Evolutionary conservation across 2,797 vertebrate species (phyloP).

Genomic region (Ctenosaura bakeri): DNA sequence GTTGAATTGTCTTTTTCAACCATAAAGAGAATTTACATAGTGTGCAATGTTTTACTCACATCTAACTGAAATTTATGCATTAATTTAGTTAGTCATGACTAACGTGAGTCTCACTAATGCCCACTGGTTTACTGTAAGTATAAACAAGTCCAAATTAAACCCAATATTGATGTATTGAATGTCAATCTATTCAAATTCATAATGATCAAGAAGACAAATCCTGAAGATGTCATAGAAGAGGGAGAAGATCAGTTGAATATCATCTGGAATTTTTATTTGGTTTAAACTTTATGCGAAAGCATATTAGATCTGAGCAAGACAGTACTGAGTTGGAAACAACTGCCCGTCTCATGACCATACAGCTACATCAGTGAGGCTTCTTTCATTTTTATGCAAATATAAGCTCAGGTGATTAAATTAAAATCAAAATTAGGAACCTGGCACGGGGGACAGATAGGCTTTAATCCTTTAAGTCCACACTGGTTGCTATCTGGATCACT

Average conservation of each 20-base stretch:
- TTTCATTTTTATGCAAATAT: background rate
- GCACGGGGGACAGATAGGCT: background rate
- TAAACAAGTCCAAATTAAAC: background rate
- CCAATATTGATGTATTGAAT: background rate
- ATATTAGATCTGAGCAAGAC: background rate
- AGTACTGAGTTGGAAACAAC: background rate
- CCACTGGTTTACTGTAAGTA: background rate
- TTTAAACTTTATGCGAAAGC: background rate
- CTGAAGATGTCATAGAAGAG: background rate
- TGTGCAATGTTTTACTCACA: background rate
- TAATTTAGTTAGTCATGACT: background rate
- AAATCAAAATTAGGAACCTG: background rate
- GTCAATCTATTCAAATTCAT: background rate
- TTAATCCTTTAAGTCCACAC: no score
- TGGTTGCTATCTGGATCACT: no score
- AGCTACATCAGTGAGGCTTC: background rate
- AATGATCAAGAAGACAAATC: background rate
- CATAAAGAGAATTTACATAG: background rate
- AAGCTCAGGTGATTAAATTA: background rate
- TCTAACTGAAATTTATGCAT: background rate
- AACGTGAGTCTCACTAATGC: background rate
- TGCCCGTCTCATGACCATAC: background rate
- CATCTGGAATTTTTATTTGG: background rate
- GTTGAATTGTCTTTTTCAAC: background rate
- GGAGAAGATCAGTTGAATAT: background rate